Conservation (phyloP, 2,797 vertebrate species). For the Anguilla obscura region DNA sequence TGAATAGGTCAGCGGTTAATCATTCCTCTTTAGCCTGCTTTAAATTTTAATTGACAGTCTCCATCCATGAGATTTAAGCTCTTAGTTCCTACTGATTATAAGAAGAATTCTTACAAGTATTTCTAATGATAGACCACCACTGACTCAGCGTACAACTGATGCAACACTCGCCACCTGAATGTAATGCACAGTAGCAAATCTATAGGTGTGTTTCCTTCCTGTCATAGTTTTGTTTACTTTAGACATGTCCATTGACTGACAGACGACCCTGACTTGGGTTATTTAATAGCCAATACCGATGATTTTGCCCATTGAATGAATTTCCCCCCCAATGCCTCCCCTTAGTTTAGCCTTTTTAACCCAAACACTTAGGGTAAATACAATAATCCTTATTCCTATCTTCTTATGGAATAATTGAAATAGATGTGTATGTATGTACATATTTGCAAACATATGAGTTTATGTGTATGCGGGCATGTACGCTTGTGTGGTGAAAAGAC, state of each 20-base stretch:
- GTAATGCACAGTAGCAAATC: not conserved
- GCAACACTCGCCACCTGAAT: not conserved
- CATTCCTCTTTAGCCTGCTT: conserved; percentile 73
- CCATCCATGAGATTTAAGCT: conserved; percentile 49
- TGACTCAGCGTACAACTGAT: not conserved
- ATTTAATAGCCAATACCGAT: not conserved
- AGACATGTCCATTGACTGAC: not conserved
- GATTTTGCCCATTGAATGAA: not conserved
- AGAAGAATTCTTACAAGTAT: conserved; percentile 70
- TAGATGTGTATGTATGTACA: not conserved
- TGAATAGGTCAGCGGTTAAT: conserved; percentile 78
- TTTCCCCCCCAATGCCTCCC: not conserved
- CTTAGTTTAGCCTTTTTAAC: not conserved
- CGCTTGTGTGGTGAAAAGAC: not conserved
- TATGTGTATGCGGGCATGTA: not conserved
- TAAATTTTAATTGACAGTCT: conserved; percentile 78
- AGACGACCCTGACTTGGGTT: not conserved
- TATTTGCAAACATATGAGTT: not conserved
- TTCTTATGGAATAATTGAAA: not conserved
- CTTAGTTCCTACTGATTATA: conserved; percentile 44
- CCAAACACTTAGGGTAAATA: no score
- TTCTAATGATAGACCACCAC: conserved; percentile 43
- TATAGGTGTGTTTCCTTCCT: not conserved
- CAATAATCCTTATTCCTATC: not conserved
- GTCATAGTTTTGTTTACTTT: conserved; percentile 7